phyloP scores from a whole-genome alignment of 1,140 invertebrate species.

The Drosophila paulistorum region DNA sequence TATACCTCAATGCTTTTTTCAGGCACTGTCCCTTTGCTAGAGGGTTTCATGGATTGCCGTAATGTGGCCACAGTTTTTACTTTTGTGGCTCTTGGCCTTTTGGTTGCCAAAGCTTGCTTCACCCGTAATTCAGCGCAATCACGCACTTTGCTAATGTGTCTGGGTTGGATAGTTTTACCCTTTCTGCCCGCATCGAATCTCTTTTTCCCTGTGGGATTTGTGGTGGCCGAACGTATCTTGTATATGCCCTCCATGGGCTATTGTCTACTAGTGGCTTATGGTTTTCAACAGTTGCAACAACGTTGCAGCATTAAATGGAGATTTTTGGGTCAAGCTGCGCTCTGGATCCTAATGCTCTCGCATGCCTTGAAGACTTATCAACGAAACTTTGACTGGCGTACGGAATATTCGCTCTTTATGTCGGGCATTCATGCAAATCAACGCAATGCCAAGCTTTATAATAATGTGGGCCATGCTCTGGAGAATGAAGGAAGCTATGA shows the following conservation, averaged over 20 bases:
- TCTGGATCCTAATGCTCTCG: slow-evolving; percentile 87
- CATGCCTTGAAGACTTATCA: slow-evolving; percentile 92
- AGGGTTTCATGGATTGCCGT: slow-evolving; percentile 90
- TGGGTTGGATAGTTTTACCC: slow-evolving; percentile 93
- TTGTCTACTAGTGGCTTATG: slow-evolving; percentile 95
- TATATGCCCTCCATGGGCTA: slow-evolving; percentile 99
- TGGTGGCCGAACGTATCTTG: slow-evolving; percentile 96
- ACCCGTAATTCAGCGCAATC: slow-evolving; percentile 83
- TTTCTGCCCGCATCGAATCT: slow-evolving; percentile 98
- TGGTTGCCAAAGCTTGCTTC: slow-evolving; percentile 57
- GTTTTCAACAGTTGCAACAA: slow-evolving; percentile 84
- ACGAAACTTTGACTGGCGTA: slow-evolving; percentile 96
- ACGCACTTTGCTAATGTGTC: slow-evolving; percentile 92
- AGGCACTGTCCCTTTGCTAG: slow-evolving; percentile 93
- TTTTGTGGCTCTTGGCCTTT: slow-evolving; percentile 86
- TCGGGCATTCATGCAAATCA: slow-evolving; percentile 95
- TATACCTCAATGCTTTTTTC: not conserved
- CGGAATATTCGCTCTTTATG: slow-evolving; percentile 96
- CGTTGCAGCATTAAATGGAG: slow-evolving; percentile 43
- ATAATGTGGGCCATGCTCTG: slow-evolving; percentile 97
- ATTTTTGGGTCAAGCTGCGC: slow-evolving; percentile 84
- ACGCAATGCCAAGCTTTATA: slow-evolving; percentile 97
- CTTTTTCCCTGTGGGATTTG: slow-evolving; percentile 98
- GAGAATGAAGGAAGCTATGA: slow-evolving; percentile 92
- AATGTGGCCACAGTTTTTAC: slow-evolving; percentile 93